phyloP scores from a whole-genome alignment of 2,797 vertebrate genomes.

The Clarias platycephalus region DNA sequence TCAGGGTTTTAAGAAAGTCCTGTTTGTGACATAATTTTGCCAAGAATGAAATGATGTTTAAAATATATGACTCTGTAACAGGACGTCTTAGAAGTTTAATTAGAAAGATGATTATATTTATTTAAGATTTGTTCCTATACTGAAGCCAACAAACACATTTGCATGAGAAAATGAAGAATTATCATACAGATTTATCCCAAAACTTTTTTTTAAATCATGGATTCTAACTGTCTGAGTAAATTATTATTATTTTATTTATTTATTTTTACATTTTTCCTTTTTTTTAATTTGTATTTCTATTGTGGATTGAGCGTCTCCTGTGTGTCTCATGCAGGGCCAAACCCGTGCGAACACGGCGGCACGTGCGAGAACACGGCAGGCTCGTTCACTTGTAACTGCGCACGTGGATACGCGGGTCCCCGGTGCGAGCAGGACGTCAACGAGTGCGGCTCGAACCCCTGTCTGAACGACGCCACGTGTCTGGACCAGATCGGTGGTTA shows the following conservation, averaged over 20 bases:
- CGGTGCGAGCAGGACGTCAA: conserved; percentile 93
- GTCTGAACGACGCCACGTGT: conserved; percentile 92
- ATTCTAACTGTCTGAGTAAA: not conserved
- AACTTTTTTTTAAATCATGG: not conserved
- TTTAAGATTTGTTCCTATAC: too few relatives aligned
- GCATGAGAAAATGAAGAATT: not conserved
- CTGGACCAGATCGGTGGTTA: conserved; percentile 93
- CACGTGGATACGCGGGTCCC: conserved; percentile 83
- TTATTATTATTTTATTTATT: not conserved
- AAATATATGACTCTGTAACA: not conserved
- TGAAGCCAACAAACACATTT: not conserved
- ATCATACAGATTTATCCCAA: not conserved
- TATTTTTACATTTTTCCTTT: not conserved
- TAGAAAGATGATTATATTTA: not conserved
- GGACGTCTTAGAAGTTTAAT: not conserved
- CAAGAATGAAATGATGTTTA: not conserved
- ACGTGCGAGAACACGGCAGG: conserved; percentile 91
- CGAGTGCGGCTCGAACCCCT: conserved; percentile 89
- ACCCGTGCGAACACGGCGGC: conserved; percentile 90
- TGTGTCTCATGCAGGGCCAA: conserved; percentile 72
- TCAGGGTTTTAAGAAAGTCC: not conserved
- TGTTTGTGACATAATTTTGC: not conserved
- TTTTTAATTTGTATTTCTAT: too few relatives aligned
- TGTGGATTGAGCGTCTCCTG: not conserved
- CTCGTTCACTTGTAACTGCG: conserved; percentile 89